phyloP scores from a whole-genome alignment of 2,797 vertebrate species.

The Psittacula echo region DNA sequence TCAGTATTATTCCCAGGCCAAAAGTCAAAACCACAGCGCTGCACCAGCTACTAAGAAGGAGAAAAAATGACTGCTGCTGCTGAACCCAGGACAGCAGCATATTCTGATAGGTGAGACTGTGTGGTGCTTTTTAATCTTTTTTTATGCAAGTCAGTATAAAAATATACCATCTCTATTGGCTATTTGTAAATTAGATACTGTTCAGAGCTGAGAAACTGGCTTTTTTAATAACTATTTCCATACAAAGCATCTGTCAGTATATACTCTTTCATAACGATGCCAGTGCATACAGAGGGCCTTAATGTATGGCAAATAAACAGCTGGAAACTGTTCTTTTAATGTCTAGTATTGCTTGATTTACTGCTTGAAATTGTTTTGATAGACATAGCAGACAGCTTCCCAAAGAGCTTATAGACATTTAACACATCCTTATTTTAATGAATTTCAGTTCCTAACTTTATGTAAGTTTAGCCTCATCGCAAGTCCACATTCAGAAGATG shows the following conservation, averaged over 20 bases:
- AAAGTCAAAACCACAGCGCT: too few species aligned
- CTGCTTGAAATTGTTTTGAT: background rate
- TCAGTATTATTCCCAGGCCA: too few species aligned
- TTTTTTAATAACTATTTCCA: background rate
- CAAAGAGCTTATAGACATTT: background rate
- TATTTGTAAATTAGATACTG: background rate
- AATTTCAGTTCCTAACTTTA: conserved; percentile 9
- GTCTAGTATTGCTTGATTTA: background rate
- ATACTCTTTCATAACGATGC: background rate
- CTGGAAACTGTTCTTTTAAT: background rate
- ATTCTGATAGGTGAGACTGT: background rate
- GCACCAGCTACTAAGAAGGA: too few species aligned
- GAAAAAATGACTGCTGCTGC: too few species aligned
- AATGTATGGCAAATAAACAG: background rate
- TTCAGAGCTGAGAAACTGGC: background rate
- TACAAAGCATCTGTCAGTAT: background rate
- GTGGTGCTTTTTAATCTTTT: background rate
- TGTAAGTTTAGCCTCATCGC: background rate
- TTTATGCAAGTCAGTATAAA: background rate
- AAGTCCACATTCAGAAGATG: background rate
- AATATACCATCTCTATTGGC: background rate
- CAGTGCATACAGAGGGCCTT: background rate
- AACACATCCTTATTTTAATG: conserved; percentile 23
- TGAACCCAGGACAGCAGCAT: background rate
- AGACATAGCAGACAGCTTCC: background rate